Percentiles rank a stretch among this genome's conserved stretches.
phyloP scores from a whole-genome alignment of 2,113 vertebrate species.

The Mastomys coucha region DNA sequence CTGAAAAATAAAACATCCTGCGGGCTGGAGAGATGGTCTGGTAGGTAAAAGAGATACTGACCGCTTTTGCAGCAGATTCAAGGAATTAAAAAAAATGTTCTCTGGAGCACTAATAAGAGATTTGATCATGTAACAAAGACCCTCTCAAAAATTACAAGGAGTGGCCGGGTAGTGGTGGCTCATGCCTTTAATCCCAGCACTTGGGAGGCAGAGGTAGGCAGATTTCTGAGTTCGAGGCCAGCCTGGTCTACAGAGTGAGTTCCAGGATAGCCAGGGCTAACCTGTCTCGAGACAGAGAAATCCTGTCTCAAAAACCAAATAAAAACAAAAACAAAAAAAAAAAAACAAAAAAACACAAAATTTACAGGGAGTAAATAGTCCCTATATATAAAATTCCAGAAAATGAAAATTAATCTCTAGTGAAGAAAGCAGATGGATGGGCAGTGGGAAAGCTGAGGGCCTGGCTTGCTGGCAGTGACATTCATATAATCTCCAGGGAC shows the following conservation, averaged over 20 bases:
- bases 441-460: too few relatives aligned
- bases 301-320: too few relatives aligned
- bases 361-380: neutral
- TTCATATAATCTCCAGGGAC: neutral
- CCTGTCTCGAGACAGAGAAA: too few relatives aligned
- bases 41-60: neutral
- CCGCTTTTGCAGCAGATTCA: neutral
- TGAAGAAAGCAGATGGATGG: neutral
- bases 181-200: too few relatives aligned
- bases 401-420: neutral
- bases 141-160: neutral
- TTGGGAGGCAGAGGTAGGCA: too few relatives aligned
- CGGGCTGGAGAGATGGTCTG: neutral
- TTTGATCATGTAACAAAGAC: neutral
- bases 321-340: too few relatives aligned
- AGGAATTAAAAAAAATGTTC: neutral
- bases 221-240: too few relatives aligned
- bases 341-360: neutral
- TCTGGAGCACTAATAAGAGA: neutral
- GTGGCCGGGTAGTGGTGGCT: neutral
- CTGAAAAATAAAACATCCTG: too few relatives aligned
- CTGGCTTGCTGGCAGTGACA: neutral
- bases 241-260: too few relatives aligned
- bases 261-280: too few relatives aligned
- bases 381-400: neutral